Conservation (phyloP, 1,140 invertebrate genomes). For the Eriosoma lanigerum region DNA sequence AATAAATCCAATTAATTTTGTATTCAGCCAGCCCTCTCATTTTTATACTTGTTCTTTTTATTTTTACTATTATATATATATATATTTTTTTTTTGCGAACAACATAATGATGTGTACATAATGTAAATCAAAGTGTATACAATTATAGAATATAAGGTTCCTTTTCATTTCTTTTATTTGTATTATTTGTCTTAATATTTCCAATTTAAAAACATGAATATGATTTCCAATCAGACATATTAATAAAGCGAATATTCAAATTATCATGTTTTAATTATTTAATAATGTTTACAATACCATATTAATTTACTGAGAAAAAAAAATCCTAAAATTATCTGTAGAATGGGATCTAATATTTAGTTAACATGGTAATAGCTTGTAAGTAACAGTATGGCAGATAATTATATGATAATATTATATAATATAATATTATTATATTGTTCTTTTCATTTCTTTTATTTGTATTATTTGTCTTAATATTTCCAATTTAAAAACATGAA, state of each 20-base stretch:
- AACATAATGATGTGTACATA: conserved; percentile 20
- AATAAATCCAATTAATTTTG: conserved; percentile 38
- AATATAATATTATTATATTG: too few species aligned
- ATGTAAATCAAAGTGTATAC: conserved; percentile 45
- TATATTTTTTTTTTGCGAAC: neutral
- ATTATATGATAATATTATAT: too few species aligned
- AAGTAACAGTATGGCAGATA: too few species aligned
- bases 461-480: conserved; percentile 40
- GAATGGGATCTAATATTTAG: too few species aligned
- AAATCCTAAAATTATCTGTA: too few species aligned
- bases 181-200: conserved; percentile 39
- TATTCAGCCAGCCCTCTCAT: conserved; percentile 23
- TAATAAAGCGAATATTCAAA: conserved; percentile 5
- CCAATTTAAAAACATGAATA: conserved; percentile 20
- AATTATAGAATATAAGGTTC: conserved; percentile 39
- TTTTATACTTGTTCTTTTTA: conserved; percentile 31
- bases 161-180: conserved; percentile 42
- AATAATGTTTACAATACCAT: too few species aligned
- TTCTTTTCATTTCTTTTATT: conserved; percentile 43
- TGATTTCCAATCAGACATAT: conserved; percentile 15
- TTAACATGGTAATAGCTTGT: too few species aligned
- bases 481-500: conserved; percentile 18
- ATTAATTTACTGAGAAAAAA: too few species aligned
- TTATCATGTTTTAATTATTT: neutral
- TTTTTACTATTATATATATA: too few species aligned